Evolutionary conservation across 2,113 vertebrate species (phyloP).

Genomic region (Xiphophorus couchianus): DNA sequence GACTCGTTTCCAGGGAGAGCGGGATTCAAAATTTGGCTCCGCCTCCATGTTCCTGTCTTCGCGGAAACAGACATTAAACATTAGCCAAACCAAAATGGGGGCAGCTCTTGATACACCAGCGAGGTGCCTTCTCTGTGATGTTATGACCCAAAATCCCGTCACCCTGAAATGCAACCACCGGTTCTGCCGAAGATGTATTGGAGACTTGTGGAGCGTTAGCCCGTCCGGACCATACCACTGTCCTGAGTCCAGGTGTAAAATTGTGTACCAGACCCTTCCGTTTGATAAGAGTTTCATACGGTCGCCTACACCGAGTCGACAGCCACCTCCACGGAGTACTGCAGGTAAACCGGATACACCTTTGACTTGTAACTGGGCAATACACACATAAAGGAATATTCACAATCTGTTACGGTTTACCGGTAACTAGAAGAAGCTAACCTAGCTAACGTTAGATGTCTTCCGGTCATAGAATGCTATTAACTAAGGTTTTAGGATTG

Average conservation of each 20-base stretch:
- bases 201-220: conserved; percentile 74
- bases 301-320: background rate
- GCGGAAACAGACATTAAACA: conserved; percentile 20
- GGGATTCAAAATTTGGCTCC: conserved; percentile 66
- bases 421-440: background rate
- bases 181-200: conserved; percentile 76
- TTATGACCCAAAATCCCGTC: conserved; percentile 44
- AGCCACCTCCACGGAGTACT: background rate
- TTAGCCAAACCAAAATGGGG: conserved; percentile 67
- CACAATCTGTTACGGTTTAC: too few relatives aligned
- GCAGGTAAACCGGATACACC: conserved; percentile 24
- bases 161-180: conserved; percentile 73
- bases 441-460: conserved; percentile 10
- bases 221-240: conserved; percentile 74
- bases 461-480: background rate
- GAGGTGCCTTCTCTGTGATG: conserved; percentile 67
- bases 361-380: too few relatives aligned
- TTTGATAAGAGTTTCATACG: conserved; percentile 29
- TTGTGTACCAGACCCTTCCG: conserved; percentile 70
- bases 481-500: background rate
- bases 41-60: conserved; percentile 39
- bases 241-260: conserved; percentile 71
- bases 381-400: too few relatives aligned
- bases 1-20: background rate
- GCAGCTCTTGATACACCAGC: conserved; percentile 40